phyloP scores from a whole-genome alignment of 2,888 invertebrate genomes.

The Acleris sparsana region DNA sequence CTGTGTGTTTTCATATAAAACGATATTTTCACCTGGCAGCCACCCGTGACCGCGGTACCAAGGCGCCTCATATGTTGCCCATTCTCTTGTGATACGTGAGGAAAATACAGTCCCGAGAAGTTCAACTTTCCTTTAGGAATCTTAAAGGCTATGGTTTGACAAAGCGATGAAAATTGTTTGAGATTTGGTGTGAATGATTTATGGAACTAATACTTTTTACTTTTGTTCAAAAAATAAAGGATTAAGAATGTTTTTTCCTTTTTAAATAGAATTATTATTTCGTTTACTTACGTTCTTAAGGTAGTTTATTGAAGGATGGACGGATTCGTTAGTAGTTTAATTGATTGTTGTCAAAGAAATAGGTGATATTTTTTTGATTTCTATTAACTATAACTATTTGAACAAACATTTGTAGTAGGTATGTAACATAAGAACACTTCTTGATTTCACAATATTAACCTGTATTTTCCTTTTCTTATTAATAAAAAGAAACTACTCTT shows the following conservation, averaged over 20 bases:
- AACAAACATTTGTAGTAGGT: too few species aligned
- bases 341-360: too few species aligned
- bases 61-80: conserved; percentile 71
- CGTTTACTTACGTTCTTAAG: too few species aligned
- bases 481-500: too few species aligned
- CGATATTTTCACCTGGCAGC: conserved; percentile 65
- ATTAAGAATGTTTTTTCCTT: not conserved
- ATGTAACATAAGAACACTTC: too few species aligned
- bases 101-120: conserved; percentile 38
- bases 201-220: not conserved
- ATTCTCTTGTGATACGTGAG: conserved; percentile 43
- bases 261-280: too few species aligned
- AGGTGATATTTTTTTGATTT: too few species aligned
- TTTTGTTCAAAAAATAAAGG: not conserved
- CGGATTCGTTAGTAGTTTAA: too few species aligned
- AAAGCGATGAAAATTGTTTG: conserved; percentile 1
- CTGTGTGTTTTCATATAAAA: conserved; percentile 50
- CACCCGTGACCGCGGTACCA: conserved; percentile 73
- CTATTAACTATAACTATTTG: too few species aligned
- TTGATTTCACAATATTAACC: too few species aligned
- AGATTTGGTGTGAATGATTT: conserved; percentile 5
- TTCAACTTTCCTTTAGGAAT: conserved; percentile 29
- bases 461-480: too few species aligned
- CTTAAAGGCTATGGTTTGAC: conserved; percentile 7
- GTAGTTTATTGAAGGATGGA: too few species aligned